These are phyloP conservation scores for Pelodytes ibericus DNA, from an alignment of 2,797 vertebrate species.

Conservation along the genomic window DNA sequence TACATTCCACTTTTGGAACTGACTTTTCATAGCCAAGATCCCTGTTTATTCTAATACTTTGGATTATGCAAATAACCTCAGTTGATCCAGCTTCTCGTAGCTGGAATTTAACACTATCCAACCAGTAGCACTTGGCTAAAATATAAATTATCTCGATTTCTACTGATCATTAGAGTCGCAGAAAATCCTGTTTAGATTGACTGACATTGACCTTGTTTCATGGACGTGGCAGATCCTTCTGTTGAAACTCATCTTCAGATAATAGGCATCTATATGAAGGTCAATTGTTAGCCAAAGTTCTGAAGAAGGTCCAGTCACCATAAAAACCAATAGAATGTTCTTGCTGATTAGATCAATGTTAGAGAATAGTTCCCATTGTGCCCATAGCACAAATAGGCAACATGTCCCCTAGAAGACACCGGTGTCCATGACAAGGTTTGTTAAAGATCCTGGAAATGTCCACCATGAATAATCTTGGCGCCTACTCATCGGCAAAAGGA, in stretches of 20 bases:
- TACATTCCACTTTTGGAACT: constrained; percentile 11
- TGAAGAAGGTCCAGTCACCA: too few relatives aligned
- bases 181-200: constrained; percentile 14
- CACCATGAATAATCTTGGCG: too few relatives aligned
- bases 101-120: neutral
- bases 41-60: constrained; percentile 24
- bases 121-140: neutral
- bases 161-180: constrained; percentile 4
- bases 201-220: constrained; percentile 1
- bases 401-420: too few relatives aligned
- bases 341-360: too few relatives aligned
- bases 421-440: too few relatives aligned
- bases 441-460: too few relatives aligned
- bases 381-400: too few relatives aligned
- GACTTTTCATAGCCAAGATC: neutral
- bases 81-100: neutral
- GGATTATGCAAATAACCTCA: constrained; percentile 12
- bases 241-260: neutral
- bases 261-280: too few relatives aligned
- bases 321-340: too few relatives aligned
- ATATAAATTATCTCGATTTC: constrained; percentile 3
- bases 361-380: too few relatives aligned
- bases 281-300: too few relatives aligned
- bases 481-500: too few relatives aligned
- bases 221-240: neutral